Evolutionary conservation across 2,888 invertebrate species (phyloP), one percentile per base, ranked within the genome.

Genomic region (Cybosia mesomella): DNA sequence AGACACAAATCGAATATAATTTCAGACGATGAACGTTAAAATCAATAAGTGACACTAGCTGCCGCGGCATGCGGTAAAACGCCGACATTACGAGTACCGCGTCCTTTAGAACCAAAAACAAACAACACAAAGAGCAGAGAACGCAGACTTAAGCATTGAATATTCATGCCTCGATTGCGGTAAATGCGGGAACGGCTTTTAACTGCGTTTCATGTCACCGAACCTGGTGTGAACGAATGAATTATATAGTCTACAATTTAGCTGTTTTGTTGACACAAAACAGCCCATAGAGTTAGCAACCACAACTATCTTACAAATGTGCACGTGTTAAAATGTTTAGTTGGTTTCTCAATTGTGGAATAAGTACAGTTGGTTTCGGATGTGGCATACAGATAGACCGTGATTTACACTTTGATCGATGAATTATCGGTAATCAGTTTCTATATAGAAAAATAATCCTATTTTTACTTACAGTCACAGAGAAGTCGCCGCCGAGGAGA

Each of bases 101-200:
- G 49, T 49, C 49, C 49, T 49, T 9, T 49, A 15, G n/a, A n/a
- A n/a, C n/a, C n/a, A n/a, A n/a, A n/a, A 49, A 49, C 49, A 49
- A 49, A 49, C 49, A 49, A 49, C n/a, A 49, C n/a, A n/a, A n/a
- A 49, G 49, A 49, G 49, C 49, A 18, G 3, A 7, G 49, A 18
- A 49, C 49, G 49, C 43, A 18, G 18, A 43, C 43, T 18, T 0
- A 15, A 0, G 18, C 43, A 9, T 49, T 49, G 49, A 49, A 49
- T 49, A 49, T 49, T 49, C 49, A 49, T 49, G 49, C n/a, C 49
- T 9, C 49, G 49, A 49, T 49, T 49, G 49, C 49, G 49, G 49
- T n/a, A n/a, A n/a, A 49, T 8, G 49, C 49, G n/a, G 43, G 49
- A 9, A 49, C 49, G 49, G 49, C 49, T 49, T 49, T 18, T n/a